These are phyloP conservation scores for Piaya cayana DNA, from an alignment of 2,113 vertebrate species.

Conservation along the genomic window DNA sequence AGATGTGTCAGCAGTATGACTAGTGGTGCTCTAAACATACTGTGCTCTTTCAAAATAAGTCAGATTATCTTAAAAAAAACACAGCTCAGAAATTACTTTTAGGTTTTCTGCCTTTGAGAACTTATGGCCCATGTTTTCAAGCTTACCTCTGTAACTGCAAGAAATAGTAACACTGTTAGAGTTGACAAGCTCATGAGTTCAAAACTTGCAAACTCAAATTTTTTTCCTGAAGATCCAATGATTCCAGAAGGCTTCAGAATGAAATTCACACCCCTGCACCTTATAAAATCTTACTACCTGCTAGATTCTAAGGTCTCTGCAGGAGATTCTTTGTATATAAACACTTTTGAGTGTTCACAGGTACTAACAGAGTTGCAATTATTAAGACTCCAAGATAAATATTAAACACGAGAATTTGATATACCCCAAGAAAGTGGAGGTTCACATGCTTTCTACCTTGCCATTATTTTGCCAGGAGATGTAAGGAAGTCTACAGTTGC, in stretches of 20 bases:
- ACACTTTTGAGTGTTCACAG: not conserved
- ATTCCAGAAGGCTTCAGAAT: not conserved
- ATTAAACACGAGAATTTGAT: not conserved
- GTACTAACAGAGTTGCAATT: not conserved
- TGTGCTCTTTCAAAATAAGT: not conserved
- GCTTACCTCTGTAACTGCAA: not conserved
- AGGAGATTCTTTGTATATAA: not conserved
- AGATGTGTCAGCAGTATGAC: not conserved
- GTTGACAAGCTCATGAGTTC: not conserved
- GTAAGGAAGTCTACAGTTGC: not conserved
- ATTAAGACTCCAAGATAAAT: not conserved
- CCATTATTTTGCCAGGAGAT: not conserved
- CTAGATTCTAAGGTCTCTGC: not conserved
- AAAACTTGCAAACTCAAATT: not conserved
- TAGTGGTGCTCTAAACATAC: not conserved
- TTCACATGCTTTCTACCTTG: not conserved
- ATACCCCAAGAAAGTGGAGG: not conserved
- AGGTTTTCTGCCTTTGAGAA: not conserved
- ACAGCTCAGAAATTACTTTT: not conserved
- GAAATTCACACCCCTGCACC: not conserved
- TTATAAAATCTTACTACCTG: conserved; percentile 11
- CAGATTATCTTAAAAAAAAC: not conserved
- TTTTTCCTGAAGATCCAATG: not conserved
- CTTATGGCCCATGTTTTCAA: not conserved
- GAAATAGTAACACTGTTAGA: not conserved